These are phyloP conservation scores for Stenodera caucasica DNA, from an alignment of 2,888 invertebrate species.

Conservation along the genomic window DNA sequence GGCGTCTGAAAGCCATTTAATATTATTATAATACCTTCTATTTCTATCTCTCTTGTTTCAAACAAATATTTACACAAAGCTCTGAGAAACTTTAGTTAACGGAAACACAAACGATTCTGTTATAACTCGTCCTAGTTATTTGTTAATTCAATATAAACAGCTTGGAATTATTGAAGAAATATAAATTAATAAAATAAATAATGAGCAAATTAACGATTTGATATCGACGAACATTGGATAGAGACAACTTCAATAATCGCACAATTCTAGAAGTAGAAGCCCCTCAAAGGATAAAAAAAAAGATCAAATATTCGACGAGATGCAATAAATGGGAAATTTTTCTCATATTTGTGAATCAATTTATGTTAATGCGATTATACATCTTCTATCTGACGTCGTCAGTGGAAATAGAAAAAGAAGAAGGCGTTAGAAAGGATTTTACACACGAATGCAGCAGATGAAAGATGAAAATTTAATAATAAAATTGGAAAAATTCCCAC, in stretches of 20 bases:
- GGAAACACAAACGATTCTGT: constrained; percentile 29
- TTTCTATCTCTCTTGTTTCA: constrained; percentile 14
- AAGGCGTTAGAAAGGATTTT: neutral
- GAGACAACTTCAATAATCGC: constrained; percentile 7
- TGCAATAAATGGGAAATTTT: constrained; percentile 32
- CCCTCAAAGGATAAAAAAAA: constrained; percentile 10
- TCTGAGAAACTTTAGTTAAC: constrained; percentile 34
- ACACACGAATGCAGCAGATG: neutral
- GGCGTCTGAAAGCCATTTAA: constrained; percentile 32
- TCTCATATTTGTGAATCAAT: constrained; percentile 41
- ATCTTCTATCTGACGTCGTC: constrained; percentile 25
- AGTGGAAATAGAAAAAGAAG: neutral
- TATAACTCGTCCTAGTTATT: neutral
- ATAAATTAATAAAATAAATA: constrained; percentile 3
- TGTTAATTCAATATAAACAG: neutral
- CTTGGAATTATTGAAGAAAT: constrained; percentile 6
- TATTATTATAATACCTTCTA: constrained; percentile 39
- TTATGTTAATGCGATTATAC: constrained; percentile 43
- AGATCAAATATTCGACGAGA: constrained; percentile 6
- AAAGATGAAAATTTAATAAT: neutral
- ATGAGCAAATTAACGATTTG: too few species aligned
- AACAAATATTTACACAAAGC: constrained; percentile 38
- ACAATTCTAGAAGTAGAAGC: constrained; percentile 6
- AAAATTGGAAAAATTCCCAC: neutral
- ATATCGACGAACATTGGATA: too few species aligned